Evolutionary conservation across 1,140 invertebrate species (phyloP), one percentile per base, ranked within the genome.

Genomic region (Nephila pilipes): DNA sequence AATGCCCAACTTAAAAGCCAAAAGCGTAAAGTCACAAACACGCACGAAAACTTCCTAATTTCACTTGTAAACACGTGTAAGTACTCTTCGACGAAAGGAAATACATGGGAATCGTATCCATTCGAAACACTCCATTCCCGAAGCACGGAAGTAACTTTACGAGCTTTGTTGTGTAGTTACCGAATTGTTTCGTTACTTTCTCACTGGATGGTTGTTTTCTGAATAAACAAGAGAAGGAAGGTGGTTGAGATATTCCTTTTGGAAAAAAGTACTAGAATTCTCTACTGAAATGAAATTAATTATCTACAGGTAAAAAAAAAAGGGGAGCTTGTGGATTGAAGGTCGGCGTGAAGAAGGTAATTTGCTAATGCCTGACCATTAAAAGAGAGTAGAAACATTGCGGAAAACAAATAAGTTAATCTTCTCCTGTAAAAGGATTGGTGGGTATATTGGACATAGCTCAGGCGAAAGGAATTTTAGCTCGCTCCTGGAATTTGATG

Each of bases 281-380:
- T 12, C 63, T 32, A 36, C 58, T 20, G 69, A 20, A 75, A 32
- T 36, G 69, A 75, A 32, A 75, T 75, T 75, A 75, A 75, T 75
- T 75, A 75, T 36, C 69, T 29, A 18, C 29, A 14, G 69, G 29
- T 36, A 32, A 32, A 75, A 75, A 75, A 29, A 18, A 29, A 20
- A 25, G n/a, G 14, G 63, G 25, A 32, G 69, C 29, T 20, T 32
- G 29, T 75, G 32, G 69, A 75, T 75, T 29, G 65, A 75, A 75
- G 29, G 29, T 20, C 16, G 58, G 58, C 18, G 69, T 75, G 25
- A 75, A 32, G 69, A 75, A 75, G 69, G 69, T 14, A 75, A 75
- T 75, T 75, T 75, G 69, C 69, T 75, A 75, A 75, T 75, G 69
- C 29, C 29, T 75, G 69, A 75, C 69, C 69, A 75, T 75, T 75